A percentile compares a stretch with the other conserved stretches of the same genome.
Conservation (phyloP, 2,797 vertebrate genomes). For the Sitta carolinensis region DNA sequence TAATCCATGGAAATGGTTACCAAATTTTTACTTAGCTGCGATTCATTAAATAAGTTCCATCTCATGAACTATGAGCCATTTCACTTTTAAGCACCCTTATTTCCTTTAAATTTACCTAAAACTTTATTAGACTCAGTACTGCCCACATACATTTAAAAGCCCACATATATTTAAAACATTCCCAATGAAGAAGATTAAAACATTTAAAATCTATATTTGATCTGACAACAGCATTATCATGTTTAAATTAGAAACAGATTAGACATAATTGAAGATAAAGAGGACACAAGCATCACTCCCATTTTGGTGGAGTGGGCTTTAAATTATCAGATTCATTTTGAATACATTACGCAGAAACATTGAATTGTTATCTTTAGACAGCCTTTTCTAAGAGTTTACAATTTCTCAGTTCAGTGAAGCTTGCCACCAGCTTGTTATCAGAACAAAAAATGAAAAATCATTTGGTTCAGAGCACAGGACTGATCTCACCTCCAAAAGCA, state of each 20-base stretch:
- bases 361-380: constrained; percentile 97
- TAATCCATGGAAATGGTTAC: constrained; percentile 35
- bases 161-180: constrained; percentile 61
- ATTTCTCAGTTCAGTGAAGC: constrained; percentile 99
- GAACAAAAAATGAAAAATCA: constrained; percentile 85
- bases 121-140: constrained; percentile 68
- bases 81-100: constrained; percentile 83
- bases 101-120: constrained; percentile 76
- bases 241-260: constrained; percentile 82
- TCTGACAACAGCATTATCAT: constrained; percentile 74
- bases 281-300: constrained; percentile 76
- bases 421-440: constrained; percentile 96
- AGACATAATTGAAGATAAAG: constrained; percentile 83
- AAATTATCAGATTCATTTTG: constrained; percentile 95
- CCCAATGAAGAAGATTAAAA: constrained; percentile 74
- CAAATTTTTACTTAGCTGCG: constrained; percentile 57
- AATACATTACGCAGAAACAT: constrained; percentile 94
- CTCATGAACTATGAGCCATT: constrained; percentile 86
- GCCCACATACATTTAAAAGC: constrained; percentile 61
- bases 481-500: constrained; percentile 92
- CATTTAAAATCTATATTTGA: constrained; percentile 80
- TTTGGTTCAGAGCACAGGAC: constrained; percentile 91
- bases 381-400: constrained; percentile 98
- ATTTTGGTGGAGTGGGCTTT: constrained; percentile 86
- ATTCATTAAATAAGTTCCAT: constrained; percentile 69